Base-by-base conservation (phyloP, 2,797 vertebrate species). In the Buphagus erythrorhynchus region DNA sequence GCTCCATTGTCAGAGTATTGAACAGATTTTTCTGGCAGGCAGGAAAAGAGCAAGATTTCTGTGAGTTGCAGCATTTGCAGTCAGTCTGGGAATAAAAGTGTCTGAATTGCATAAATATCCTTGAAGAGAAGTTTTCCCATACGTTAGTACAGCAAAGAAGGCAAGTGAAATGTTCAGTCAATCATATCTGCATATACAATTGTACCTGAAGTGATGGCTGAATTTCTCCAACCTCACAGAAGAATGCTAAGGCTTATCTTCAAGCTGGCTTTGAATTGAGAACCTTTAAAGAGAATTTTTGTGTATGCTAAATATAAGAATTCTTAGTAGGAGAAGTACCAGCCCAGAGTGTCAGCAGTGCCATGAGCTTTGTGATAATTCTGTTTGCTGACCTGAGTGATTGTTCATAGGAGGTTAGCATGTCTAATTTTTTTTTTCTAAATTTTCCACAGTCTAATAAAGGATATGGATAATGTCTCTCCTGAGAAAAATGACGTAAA, bases 401-500 rank as follows among this genome's bases (percentile, higher is more conserved):
- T 67, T 42, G 38, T 43, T 74, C 24, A 10, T 35, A 45, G 38
- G 36, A 84, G 33, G 29, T 55, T 49, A 51, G 18, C 35, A 21
- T 33, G 21, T 55, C 31, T 87, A 10, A 58, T 9, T 59, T n/a
- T 75, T 55, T 25, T 61, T n/a, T 31, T 15, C 20, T 46, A 7
- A 11, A 36, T 61, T 62, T 88, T 81, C 66, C 54, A 40, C 91
- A 99, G 99, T 90, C 95, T 98, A 95, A 97, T 98, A 79, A 98
- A 98, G 88, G 98, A 99, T 87, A 98, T 99, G 96, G 98, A 97
- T 15, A 97, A 98, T 5, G 88, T 98, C 71, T 98, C 97, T 97
- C 92, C 98, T 16, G 98, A 99, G 96, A 98, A 98, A 51, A 97
- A 97, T 11, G 95, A 97, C 3, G 77, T 96, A 4, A 97, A 97